Evolutionary conservation across 2,113 vertebrate genomes (phyloP).

Genomic region (Tachysurus vachellii): DNA sequence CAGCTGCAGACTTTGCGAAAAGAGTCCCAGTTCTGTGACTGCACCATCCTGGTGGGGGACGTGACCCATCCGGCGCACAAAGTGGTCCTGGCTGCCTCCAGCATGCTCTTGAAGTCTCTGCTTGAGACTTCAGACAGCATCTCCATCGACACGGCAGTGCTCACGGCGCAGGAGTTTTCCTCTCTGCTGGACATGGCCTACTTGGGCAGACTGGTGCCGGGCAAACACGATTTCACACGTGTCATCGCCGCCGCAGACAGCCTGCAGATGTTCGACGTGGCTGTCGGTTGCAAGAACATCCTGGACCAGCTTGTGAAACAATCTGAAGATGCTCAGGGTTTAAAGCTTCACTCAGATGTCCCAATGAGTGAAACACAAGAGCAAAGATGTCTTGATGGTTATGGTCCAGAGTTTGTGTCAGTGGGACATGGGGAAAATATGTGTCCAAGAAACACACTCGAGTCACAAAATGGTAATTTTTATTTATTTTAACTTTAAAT

Average conservation of each 20-base stretch:
- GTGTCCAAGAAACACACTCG: not conserved
- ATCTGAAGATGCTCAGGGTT: slow-evolving; percentile 4
- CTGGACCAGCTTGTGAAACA: slow-evolving; percentile 76
- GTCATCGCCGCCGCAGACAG: slow-evolving; percentile 82
- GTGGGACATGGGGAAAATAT: not conserved
- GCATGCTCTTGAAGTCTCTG: slow-evolving; percentile 84
- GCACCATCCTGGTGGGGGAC: slow-evolving; percentile 79
- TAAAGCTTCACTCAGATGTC: not conserved
- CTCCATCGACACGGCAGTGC: slow-evolving; percentile 79
- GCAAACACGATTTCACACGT: slow-evolving; percentile 84
- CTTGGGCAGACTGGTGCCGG: slow-evolving; percentile 79
- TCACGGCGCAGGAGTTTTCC: slow-evolving; percentile 81
- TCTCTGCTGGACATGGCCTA: slow-evolving; percentile 85
- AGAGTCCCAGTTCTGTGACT: slow-evolving; percentile 85
- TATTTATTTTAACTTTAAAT: not conserved
- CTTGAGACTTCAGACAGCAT: slow-evolving; percentile 82
- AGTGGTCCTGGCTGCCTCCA: slow-evolving; percentile 85
- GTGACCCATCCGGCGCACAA: slow-evolving; percentile 81
- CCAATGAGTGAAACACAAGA: not conserved
- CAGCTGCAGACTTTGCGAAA: slow-evolving; percentile 81
- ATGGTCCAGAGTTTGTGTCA: not conserved
- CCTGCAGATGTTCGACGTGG: slow-evolving; percentile 92
- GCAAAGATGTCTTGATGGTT: too few species aligned
- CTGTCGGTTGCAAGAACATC: slow-evolving; percentile 83
- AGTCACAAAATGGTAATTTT: not conserved